Evolutionary conservation across 2,113 vertebrate genomes (phyloP).

Genomic region (Pelodiscus sinensis): DNA sequence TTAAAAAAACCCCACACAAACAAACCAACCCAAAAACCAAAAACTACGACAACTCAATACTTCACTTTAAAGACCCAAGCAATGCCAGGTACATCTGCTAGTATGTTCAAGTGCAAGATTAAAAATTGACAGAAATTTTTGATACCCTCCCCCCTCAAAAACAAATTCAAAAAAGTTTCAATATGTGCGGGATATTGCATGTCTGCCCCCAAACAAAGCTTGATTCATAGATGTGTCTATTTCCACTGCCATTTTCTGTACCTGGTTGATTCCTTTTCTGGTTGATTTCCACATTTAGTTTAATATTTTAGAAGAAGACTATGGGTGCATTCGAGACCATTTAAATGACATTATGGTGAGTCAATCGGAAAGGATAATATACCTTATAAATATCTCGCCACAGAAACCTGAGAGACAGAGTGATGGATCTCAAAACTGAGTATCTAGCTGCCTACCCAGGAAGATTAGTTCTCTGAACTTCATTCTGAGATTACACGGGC

Average conservation of each 20-base stretch:
- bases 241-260: conserved; percentile 39
- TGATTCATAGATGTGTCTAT: background rate
- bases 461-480: conserved; percentile 48
- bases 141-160: background rate
- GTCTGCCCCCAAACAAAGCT: background rate
- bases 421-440: conserved; percentile 21
- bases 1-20: too few relatives aligned
- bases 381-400: conserved; percentile 45
- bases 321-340: conserved; percentile 48
- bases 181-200: background rate
- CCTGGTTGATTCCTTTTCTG: too few relatives aligned
- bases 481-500: conserved; percentile 17
- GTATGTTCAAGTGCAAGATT: background rate
- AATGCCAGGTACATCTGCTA: too few relatives aligned
- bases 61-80: too few relatives aligned
- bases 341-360: conserved; percentile 45
- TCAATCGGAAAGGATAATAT: background rate
- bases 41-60: too few relatives aligned
- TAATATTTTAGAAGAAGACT: conserved; percentile 39
- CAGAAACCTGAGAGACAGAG: conserved; percentile 47
- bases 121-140: background rate
- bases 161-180: background rate
- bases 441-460: conserved; percentile 32
- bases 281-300: conserved; percentile 21
- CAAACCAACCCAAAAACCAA: too few relatives aligned